These are phyloP conservation scores for Rhodeus uyekii DNA, from an alignment of 2,797 vertebrate species.

Conservation along the genomic window DNA sequence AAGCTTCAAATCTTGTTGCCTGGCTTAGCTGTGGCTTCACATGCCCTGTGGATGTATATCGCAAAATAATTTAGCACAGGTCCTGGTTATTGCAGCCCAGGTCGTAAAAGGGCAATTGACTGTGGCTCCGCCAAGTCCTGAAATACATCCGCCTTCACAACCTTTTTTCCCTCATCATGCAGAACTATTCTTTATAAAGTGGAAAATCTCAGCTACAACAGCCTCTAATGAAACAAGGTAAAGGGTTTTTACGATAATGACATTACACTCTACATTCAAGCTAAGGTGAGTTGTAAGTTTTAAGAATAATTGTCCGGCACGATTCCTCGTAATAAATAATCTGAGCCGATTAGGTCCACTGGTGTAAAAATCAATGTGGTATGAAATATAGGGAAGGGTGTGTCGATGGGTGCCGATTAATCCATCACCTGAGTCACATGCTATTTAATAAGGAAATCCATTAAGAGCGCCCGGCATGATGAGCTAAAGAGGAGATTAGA, in stretches of 20 bases:
- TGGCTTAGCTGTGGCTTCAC: background rate
- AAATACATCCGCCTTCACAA: background rate
- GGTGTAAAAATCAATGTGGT: constrained; percentile 32
- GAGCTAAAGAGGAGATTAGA: constrained; percentile 41
- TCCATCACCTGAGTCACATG: constrained; percentile 26
- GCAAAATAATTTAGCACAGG: constrained; percentile 29
- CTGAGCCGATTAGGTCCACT: constrained; percentile 49
- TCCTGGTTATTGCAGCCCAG: constrained; percentile 3
- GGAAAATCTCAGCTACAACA: background rate
- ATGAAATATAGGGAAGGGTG: constrained; percentile 37
- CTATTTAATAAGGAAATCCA: constrained; percentile 50
- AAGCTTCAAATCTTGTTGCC: background rate
- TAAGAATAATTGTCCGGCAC: constrained; percentile 17
- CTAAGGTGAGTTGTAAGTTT: constrained; percentile 30
- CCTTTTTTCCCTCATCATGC: background rate
- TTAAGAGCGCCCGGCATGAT: constrained; percentile 48
- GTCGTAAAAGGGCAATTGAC: constrained; percentile 36
- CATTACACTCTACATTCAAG: background rate
- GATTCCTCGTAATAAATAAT: constrained; percentile 57
- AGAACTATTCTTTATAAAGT: constrained; percentile 21
- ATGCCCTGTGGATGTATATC: constrained; percentile 3
- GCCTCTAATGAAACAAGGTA: constrained; percentile 32
- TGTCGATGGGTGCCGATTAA: constrained; percentile 44
- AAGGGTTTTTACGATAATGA: constrained; percentile 27
- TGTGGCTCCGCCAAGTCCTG: constrained; percentile 8